Percentiles rank a stretch among this genome's conserved stretches.
Conservation (phyloP, 2,888 invertebrate species). For the Eulithis prunata region DNA sequence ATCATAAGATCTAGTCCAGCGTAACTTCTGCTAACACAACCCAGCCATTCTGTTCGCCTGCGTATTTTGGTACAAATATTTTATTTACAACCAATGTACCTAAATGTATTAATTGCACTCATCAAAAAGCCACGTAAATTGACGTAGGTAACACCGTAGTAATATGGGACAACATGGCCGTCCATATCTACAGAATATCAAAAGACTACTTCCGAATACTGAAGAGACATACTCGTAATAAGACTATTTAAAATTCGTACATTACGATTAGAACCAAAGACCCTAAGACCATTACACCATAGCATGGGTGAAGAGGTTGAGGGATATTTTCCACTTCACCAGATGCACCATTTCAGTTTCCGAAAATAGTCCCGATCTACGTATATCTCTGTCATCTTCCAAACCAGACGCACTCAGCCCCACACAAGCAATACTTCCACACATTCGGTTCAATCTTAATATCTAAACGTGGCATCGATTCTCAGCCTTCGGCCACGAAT, state of each 20-base stretch:
- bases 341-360: conserved; percentile 1
- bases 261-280: not conserved
- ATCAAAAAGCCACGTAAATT: conserved; percentile 18
- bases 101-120: conserved; percentile 12
- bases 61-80: not conserved
- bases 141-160: conserved; percentile 9
- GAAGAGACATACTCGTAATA: not conserved
- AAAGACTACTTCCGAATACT: conserved; percentile 3
- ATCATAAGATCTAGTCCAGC: conserved; percentile 9
- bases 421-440: conserved; percentile 19
- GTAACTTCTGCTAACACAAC: conserved; percentile 20
- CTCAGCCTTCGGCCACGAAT: conserved; percentile 74
- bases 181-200: not conserved
- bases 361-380: not conserved
- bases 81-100: not conserved
- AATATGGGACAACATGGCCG: not conserved
- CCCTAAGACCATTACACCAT: no score
- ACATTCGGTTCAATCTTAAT: conserved; percentile 26
- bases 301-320: no score
- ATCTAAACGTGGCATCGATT: conserved; percentile 69
- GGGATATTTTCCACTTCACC: no score
- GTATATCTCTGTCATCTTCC: not conserved
- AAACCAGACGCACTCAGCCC: conserved; percentile 17
- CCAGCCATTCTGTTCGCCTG: conserved; percentile 18
- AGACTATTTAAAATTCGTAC: not conserved